Conservation (phyloP, 2,797 vertebrate species). For the Microctenopoma steveboyesi region DNA sequence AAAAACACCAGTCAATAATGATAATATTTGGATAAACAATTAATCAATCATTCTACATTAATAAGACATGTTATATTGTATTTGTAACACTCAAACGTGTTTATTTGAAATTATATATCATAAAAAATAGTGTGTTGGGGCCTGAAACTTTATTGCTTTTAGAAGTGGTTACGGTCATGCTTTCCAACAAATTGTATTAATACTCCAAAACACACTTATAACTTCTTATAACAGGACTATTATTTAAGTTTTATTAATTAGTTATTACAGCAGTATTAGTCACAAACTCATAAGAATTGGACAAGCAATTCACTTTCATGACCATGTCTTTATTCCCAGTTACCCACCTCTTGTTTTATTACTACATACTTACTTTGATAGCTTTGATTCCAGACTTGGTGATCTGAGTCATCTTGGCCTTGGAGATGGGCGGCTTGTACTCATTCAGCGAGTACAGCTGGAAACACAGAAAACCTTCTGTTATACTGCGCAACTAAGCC, state of each 20-base stretch:
- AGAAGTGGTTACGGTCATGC: not conserved
- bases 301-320: not conserved
- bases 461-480: slow-evolving; percentile 28
- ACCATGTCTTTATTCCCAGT: slow-evolving; percentile 26
- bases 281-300: not conserved
- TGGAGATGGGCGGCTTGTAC: slow-evolving; percentile 99
- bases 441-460: slow-evolving; percentile 99
- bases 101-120: too few relatives aligned
- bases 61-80: not conserved
- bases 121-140: not conserved
- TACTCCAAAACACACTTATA: too few relatives aligned
- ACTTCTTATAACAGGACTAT: not conserved
- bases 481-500: not conserved
- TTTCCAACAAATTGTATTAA: not conserved
- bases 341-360: slow-evolving; percentile 50
- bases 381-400: slow-evolving; percentile 99
- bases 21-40: not conserved
- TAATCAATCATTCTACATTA: not conserved
- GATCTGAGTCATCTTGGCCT: slow-evolving; percentile 99
- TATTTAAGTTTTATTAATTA: not conserved
- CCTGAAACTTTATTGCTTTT: not conserved
- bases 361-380: slow-evolving; percentile 94
- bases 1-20: not conserved
- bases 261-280: not conserved
- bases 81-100: not conserved